phyloP scores from a whole-genome alignment of 2,113 vertebrate species.

The Elachura formosa region DNA sequence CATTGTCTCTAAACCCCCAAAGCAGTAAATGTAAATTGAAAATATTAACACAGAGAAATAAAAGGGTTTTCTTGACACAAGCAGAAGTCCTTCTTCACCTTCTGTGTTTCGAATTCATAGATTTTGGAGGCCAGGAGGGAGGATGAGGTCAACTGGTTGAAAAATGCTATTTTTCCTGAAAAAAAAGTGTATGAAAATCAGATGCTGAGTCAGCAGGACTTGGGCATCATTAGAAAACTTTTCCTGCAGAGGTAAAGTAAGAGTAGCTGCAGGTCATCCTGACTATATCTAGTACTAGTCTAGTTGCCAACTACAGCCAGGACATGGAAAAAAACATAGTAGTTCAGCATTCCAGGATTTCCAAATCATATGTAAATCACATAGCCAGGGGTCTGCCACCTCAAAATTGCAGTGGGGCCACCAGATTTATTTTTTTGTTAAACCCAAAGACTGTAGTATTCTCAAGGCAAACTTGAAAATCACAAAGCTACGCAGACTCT shows the following conservation, averaged over 20 bases:
- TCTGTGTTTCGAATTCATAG: neutral
- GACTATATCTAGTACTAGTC: neutral
- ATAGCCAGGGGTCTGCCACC: neutral
- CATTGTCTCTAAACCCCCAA: neutral
- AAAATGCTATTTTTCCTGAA: neutral
- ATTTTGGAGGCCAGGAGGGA: neutral
- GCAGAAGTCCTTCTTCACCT: neutral
- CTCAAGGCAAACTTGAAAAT: neutral
- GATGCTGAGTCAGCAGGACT: neutral
- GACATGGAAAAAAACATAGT: neutral
- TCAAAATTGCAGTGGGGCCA: neutral
- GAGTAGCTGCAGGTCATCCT: neutral
- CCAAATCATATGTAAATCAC: neutral
- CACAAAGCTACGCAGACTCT: neutral
- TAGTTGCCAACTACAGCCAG: neutral
- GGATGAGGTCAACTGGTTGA: neutral
- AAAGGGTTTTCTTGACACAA: neutral
- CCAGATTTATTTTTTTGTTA: neutral
- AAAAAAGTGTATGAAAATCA: neutral
- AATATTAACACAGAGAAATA: neutral
- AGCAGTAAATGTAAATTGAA: neutral
- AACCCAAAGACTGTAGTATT: neutral
- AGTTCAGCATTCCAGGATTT: neutral
- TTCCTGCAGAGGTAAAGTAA: neutral
- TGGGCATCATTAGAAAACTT: neutral